Base-by-base conservation (phyloP, 92 coral and sea anemone genomes). In the Pocillopora meandrina region DNA sequence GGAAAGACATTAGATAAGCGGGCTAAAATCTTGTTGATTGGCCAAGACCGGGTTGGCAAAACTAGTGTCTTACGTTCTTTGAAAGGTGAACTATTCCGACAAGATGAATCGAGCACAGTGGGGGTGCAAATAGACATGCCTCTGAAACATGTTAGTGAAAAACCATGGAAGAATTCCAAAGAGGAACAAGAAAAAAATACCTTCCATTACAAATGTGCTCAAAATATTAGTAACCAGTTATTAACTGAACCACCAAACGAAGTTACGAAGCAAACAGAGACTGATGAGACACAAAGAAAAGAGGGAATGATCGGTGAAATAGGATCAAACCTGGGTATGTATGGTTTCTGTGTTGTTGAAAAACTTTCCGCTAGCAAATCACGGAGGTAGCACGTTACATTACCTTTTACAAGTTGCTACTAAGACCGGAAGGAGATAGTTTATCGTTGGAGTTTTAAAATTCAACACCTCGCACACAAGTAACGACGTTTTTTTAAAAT, bases 11-110 rank as follows among this genome's bases (percentile, higher is more conserved):
- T 19, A 1, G 76, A 71, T 52, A 35, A 35, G 10, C 76, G 76
- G 19, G 76, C 26, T 15, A 35, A 52, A 71, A 20, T 71, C 9
- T 35, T 71, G 42, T 52, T 71, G 76, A 23, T 71, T 71, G 76
- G 76, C 35, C 76, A 71, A 15, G 76, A 71, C 76, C 76, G 76
- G 9, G 42, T 23, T 14, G 76, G 76, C 17, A 71, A 71, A 52
- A 71, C 76, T 15, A 71, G 76, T 52, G n/a, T 71, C 18, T 20
- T 11, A 19, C 55, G 76, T 18, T 71, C 76, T 35, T 18, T 71
- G 1, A 71, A 71, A 52, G 76, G 76, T 52, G 76, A 71, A 18
- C 19, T 26, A 26, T 71, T 71, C 14, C 5, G 58, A 35, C 5
- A 35, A 71, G 58, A 71, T 71, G 76, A 71, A 12, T 35, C 58